phyloP scores from a whole-genome alignment of 1,140 invertebrate species.

The Drosophila setifemur region DNA sequence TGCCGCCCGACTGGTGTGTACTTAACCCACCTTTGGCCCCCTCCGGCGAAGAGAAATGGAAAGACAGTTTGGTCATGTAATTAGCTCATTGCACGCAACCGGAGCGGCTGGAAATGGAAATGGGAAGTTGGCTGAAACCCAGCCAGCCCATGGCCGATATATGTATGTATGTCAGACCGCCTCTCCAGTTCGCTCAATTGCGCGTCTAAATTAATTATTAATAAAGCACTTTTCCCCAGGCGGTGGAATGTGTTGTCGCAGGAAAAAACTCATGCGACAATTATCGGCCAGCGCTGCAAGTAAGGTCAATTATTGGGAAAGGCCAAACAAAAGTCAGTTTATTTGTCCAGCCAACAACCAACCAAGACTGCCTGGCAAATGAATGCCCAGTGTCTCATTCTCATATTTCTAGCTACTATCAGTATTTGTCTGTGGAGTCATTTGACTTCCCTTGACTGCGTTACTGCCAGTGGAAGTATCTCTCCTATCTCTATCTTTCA shows the following conservation, averaged over 20 bases:
- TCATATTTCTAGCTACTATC: conserved; percentile 9
- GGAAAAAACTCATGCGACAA: conserved; percentile 35
- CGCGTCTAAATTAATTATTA: conserved; percentile 65
- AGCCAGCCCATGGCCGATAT: conserved; percentile 17
- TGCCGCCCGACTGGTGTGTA: conserved; percentile 31
- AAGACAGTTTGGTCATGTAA: conserved; percentile 72
- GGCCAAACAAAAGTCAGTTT: conserved; percentile 46
- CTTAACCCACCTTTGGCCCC: conserved; percentile 24
- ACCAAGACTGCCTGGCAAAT: conserved; percentile 8
- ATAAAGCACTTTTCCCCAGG: conserved; percentile 52
- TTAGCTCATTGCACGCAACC: conserved; percentile 50
- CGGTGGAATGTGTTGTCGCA: conserved; percentile 29
- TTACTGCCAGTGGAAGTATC: neutral
- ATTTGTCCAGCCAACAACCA: conserved; percentile 27
- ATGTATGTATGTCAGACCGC: neutral
- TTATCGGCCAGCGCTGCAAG: conserved; percentile 31
- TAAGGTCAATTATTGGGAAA: conserved; percentile 68
- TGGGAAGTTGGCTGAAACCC: conserved; percentile 7
- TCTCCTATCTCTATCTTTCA: conserved; percentile 11
- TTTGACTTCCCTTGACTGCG: neutral
- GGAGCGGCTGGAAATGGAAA: neutral
- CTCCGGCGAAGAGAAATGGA: conserved; percentile 45
- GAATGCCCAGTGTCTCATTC: conserved; percentile 29
- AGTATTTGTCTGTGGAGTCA: neutral
- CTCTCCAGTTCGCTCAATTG: conserved; percentile 50